phyloP scores from a whole-genome alignment of 2,888 invertebrate species.

The Metellina segmentata region DNA sequence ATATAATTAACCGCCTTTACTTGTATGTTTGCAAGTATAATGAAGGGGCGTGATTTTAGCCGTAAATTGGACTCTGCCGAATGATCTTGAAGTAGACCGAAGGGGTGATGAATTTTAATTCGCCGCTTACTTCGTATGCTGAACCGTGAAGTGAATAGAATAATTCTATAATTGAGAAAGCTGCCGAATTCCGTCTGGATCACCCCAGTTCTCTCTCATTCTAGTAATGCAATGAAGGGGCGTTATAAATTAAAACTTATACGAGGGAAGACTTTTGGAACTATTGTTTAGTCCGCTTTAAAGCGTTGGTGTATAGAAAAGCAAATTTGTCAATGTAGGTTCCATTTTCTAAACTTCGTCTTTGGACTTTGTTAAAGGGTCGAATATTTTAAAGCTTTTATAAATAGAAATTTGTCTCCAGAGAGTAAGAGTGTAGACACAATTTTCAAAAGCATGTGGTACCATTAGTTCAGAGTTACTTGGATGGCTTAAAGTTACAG shows the following conservation, averaged over 20 bases:
- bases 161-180: constrained; percentile 50
- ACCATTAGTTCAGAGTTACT: no score
- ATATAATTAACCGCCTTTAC: constrained; percentile 42
- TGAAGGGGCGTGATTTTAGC: constrained; percentile 47
- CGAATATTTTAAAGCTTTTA: no score
- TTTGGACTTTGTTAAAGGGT: no score
- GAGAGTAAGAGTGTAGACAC: no score
- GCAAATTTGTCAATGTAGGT: no score
- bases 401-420: no score
- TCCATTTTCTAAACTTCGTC: no score
- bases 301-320: no score
- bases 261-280: not conserved
- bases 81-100: not conserved
- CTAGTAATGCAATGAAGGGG: not conserved
- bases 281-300: no score
- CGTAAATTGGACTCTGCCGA: constrained; percentile 28
- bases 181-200: not conserved
- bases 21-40: constrained; percentile 30
- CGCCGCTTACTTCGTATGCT: not conserved
- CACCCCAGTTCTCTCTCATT: no score
- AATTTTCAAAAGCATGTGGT: no score
- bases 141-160: constrained; percentile 24
- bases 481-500: no score
- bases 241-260: not conserved
- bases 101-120: constrained; percentile 29